Evolutionary conservation across 2,888 invertebrate genomes (phyloP).

Genomic region (Ormyrus nitidulus): DNA sequence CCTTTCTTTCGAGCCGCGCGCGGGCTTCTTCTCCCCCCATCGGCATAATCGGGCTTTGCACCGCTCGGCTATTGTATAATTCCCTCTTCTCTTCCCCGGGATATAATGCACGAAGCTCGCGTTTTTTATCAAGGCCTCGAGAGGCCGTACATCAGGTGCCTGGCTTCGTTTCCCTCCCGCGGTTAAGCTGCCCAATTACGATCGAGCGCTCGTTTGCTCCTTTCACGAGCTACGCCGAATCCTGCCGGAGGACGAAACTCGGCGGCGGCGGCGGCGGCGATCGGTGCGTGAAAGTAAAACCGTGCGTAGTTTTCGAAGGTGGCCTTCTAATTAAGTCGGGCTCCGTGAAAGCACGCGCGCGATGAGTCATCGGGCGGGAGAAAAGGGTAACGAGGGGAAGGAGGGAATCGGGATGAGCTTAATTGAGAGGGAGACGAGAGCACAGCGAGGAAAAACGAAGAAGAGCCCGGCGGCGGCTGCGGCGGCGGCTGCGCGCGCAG

Average conservation of each 20-base stretch:
- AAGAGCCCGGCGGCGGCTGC: neutral
- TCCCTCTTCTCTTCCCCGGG: neutral
- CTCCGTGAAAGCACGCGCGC: too few relatives aligned
- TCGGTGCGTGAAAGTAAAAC: neutral
- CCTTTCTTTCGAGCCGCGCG: too few relatives aligned
- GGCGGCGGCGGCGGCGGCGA: neutral
- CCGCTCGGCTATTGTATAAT: conserved; percentile 1
- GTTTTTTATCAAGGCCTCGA: neutral
- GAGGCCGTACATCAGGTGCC: neutral
- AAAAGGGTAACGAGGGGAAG: neutral
- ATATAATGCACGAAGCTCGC: too few relatives aligned
- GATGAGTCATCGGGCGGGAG: neutral
- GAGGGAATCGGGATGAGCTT: neutral
- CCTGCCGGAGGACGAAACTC: neutral
- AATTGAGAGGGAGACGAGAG: neutral
- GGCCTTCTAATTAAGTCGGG: neutral
- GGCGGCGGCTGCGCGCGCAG: neutral
- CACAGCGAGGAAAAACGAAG: neutral
- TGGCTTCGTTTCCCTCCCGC: neutral
- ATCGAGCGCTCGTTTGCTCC: neutral
- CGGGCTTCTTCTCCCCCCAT: too few relatives aligned
- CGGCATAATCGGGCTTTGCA: too few relatives aligned
- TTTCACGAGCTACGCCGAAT: neutral
- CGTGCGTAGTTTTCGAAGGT: neutral
- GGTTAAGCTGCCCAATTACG: neutral